A percentile compares a stretch with the other conserved stretches of the same genome.
These are phyloP conservation scores for Drosophila lowei DNA, from an alignment of 1,140 invertebrate species.

Conservation along the genomic window DNA sequence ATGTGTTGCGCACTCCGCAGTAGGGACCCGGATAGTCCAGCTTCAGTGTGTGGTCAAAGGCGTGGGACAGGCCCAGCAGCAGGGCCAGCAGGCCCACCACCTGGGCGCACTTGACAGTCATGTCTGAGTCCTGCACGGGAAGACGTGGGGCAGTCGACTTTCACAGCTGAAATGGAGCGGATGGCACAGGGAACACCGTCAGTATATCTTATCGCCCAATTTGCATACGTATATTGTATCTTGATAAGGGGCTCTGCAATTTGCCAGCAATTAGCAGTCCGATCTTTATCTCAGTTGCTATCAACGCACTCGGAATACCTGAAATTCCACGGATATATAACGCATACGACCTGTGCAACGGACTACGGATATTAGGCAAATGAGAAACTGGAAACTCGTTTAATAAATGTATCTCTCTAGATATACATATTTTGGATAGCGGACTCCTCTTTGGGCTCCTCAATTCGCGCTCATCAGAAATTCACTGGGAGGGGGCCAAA, in stretches of 20 bases:
- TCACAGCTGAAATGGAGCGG: no score
- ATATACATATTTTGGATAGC: background rate
- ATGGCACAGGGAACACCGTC: no score
- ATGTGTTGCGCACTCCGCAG: conserved; percentile 82
- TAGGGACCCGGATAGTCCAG: conserved; percentile 77
- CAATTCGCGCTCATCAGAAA: conserved; percentile 48
- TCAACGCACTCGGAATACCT: background rate
- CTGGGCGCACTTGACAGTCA: conserved; percentile 48
- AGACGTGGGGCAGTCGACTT: no score
- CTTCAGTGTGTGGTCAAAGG: conserved; percentile 65
- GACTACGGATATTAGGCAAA: conserved; percentile 29
- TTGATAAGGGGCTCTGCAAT: conserved; percentile 53
- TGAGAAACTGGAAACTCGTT: conserved; percentile 28
- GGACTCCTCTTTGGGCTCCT: conserved; percentile 1
- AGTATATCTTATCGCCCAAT: conserved; percentile 28
- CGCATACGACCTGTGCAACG: conserved; percentile 42
- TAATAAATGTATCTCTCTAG: conserved; percentile 35
- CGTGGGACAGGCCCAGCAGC: conserved; percentile 46
- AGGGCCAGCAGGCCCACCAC: conserved; percentile 40
- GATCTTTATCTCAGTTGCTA: no score
- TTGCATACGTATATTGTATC: conserved; percentile 15
- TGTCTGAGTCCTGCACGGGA: conserved; percentile 15
- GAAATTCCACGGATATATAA: conserved; percentile 26
- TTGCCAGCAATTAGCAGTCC: conserved; percentile 53
- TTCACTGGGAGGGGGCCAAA: conserved; percentile 24